Percentiles rank a stretch among this genome's conserved stretches.
Conservation (phyloP, 2,888 invertebrate genomes). For the Lepidocyrtinus sp. region DNA sequence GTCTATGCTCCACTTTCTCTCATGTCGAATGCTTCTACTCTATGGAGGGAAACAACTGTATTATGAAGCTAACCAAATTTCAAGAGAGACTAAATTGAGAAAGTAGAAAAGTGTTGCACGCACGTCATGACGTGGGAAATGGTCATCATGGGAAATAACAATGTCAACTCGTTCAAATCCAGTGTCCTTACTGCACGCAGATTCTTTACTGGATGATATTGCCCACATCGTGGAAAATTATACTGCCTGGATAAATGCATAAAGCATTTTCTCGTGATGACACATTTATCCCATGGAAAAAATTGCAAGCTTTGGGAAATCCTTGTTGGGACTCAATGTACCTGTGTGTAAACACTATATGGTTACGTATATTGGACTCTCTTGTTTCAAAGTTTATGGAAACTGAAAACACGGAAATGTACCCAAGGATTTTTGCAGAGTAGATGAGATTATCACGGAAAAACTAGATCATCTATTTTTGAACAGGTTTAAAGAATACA, state of each 20-base stretch:
- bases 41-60: not conserved
- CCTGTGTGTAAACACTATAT: too few species aligned
- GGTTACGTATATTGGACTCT: too few species aligned
- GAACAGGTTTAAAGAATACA: too few species aligned
- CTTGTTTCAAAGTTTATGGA: too few species aligned
- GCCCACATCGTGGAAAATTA: not conserved
- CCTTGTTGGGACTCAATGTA: too few species aligned
- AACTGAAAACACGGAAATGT: too few species aligned
- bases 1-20: not conserved
- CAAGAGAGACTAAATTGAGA: not conserved
- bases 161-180: not conserved
- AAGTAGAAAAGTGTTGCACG: not conserved
- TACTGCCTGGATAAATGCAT: not conserved
- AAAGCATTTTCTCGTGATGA: slow-evolving; percentile 12
- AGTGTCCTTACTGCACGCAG: not conserved
- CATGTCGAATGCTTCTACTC: not conserved
- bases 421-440: too few species aligned
- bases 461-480: too few species aligned
- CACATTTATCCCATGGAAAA: too few species aligned
- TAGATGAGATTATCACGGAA: too few species aligned
- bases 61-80: not conserved
- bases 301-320: too few species aligned
- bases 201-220: not conserved
- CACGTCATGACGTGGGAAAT: slow-evolving; percentile 38
- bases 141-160: slow-evolving; percentile 36